Conservation (phyloP, 2,113 vertebrate genomes). For the Solea solea region DNA sequence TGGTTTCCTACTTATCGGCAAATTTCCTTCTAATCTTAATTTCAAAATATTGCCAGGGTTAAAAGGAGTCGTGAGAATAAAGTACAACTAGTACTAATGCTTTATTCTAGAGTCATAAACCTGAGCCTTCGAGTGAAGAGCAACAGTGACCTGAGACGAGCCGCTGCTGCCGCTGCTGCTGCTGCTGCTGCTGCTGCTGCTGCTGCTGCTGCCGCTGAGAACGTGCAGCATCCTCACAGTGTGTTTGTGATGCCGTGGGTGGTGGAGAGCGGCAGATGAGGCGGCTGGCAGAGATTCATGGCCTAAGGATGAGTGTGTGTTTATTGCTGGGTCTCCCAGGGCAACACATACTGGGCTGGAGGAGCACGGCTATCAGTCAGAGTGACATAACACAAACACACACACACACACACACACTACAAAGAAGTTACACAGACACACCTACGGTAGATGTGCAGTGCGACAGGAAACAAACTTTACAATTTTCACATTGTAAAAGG, state of each 20-base stretch:
- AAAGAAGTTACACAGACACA: not conserved
- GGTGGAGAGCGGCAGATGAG: constrained; percentile 30
- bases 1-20: too few relatives aligned
- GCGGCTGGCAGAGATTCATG: constrained; percentile 62
- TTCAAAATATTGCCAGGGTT: not conserved
- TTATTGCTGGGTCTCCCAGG: constrained; percentile 57
- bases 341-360: constrained; percentile 40
- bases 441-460: not conserved
- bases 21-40: too few relatives aligned
- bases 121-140: constrained; percentile 12
- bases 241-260: constrained; percentile 31
- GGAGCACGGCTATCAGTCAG: constrained; percentile 55
- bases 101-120: constrained; percentile 37
- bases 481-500: too few relatives aligned
- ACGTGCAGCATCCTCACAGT: not conserved
- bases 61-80: not conserved
- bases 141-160: constrained; percentile 1
- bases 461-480: too few relatives aligned
- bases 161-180: too few relatives aligned
- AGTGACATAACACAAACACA: constrained; percentile 24
- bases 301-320: constrained; percentile 48
- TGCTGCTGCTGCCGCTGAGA: not conserved
- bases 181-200: constrained; percentile 15
- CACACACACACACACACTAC: constrained; percentile 16
- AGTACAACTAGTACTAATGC: constrained; percentile 8